A percentile compares a stretch with the other conserved stretches of the same genome.
Conservation (phyloP, 1,140 invertebrate species). For the Glossosoma conforme region DNA sequence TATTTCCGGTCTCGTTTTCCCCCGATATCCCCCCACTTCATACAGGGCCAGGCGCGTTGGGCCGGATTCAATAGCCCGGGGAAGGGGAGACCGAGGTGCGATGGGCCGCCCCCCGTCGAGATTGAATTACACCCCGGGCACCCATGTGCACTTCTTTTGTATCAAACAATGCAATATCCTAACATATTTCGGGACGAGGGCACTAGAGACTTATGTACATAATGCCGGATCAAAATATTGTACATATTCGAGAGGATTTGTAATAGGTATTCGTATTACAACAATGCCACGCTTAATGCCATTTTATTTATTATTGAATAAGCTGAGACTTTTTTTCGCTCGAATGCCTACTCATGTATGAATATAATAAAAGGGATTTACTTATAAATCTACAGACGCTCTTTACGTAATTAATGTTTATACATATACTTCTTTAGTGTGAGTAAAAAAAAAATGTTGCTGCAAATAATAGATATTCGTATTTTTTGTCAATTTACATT, state of each 20-base stretch:
- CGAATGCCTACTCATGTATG: too few species aligned
- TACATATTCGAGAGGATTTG: slow-evolving; percentile 18
- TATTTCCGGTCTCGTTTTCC: slow-evolving; percentile 1
- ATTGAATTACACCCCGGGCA: slow-evolving; percentile 19
- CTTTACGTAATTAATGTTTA: too few species aligned
- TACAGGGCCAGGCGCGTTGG: slow-evolving; percentile 2
- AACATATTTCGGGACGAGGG: slow-evolving; percentile 5
- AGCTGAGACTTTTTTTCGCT: too few species aligned
- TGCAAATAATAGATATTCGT: too few species aligned
- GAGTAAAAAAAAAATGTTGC: too few species aligned
- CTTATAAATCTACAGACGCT: too few species aligned
- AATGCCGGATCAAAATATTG: slow-evolving; percentile 29
- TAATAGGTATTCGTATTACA: slow-evolving; percentile 1
- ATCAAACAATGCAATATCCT: slow-evolving; percentile 10
- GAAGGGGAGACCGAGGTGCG: slow-evolving; percentile 11
- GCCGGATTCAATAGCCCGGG: not conserved
- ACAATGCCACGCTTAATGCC: not conserved
- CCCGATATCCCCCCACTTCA: slow-evolving; percentile 8
- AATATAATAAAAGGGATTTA: too few species aligned
- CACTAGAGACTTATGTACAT: slow-evolving; percentile 12
- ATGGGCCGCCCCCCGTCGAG: slow-evolving; percentile 10
- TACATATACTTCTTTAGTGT: too few species aligned
- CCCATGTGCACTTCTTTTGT: slow-evolving; percentile 12
- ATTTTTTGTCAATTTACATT: too few species aligned
- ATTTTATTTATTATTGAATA: slow-evolving; percentile 4